Base-by-base conservation (phyloP, 2,113 vertebrate species). In the Chinchilla lanigera region DNA sequence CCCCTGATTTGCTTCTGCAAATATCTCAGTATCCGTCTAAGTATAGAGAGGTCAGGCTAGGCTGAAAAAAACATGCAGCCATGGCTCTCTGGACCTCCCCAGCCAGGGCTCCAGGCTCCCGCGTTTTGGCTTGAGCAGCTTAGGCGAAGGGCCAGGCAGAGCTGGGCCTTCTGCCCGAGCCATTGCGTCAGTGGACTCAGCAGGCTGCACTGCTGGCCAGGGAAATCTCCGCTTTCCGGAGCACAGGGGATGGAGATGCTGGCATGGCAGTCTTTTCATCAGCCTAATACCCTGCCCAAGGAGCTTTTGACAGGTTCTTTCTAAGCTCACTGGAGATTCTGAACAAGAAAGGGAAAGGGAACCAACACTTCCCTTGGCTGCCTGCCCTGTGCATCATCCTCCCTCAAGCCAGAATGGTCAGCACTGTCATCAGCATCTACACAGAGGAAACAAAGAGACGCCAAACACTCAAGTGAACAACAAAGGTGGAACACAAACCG, bases 171-270 rank as follows among this genome's bases (percentile, higher is more conserved):
- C 50, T 61, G 94, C 98, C 98, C 3, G 8, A 97, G 95, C 90
- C 97, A 95, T 93, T 97, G 94, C 95, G 82, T 98, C 98, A 97
- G 80, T 1, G 2, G 20, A 77, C 96, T 90, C 95, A 94, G 97
- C 75, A 0, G 92, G 94, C 87, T 5, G 4, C 33, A 13, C 87
- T 96, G 89, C 95, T 65, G 69, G 95, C 96, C 92, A 61, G 58
- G 56, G 97, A 92, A 94, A 81, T 77, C 97, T 97, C 94, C 19
- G 38, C 94, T 96, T 97, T 97, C 98, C 98, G 90, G 97, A 95
- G 94, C 86, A 94, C 97, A 65, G 67, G 89, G 92, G 75, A 93
- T 0, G 3, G 60, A 80, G 65, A 69, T 75, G 56, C 44, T 96
- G 95, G 93, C 80, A 7, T 50, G 65, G 22, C 33, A 26, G 10